Evolutionary conservation across 2,888 invertebrate species (phyloP).

Genomic region (Protophormia terraenovae): DNA sequence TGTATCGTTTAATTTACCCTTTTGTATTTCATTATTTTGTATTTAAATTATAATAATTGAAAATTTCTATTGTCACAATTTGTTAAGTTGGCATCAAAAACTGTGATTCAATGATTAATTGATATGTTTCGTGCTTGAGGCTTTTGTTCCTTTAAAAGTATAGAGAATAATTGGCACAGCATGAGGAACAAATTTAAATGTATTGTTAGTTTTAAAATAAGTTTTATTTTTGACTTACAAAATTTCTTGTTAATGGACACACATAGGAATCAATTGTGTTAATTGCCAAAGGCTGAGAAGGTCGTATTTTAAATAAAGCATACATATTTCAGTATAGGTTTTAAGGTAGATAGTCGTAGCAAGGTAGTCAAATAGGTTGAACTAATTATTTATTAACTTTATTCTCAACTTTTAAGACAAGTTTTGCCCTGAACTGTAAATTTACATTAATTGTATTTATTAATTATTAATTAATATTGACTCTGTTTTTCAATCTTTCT

Average conservation of each 20-base stretch:
- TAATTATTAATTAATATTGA: slow-evolving; percentile 3
- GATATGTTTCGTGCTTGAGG: neutral
- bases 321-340: no score
- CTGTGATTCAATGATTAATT: neutral
- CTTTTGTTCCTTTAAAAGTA: neutral
- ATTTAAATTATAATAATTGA: neutral
- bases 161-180: neutral
- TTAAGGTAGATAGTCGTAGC: no score
- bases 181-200: neutral
- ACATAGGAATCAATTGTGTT: no score
- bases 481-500: neutral
- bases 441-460: neutral
- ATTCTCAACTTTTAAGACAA: no score
- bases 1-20: neutral
- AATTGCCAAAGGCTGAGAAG: no score
- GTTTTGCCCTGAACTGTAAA: neutral
- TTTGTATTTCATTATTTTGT: neutral
- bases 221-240: no score
- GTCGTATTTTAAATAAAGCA: no score
- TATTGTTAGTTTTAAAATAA: no score
- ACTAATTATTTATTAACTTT: no score
- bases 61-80: neutral
- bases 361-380: no score
- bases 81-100: neutral
- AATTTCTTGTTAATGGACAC: no score